A percentile compares a stretch with the other conserved stretches of the same genome.
These are phyloP conservation scores for Clistopyga incitator DNA, from an alignment of 2,888 invertebrate species.

Conservation along the genomic window DNA sequence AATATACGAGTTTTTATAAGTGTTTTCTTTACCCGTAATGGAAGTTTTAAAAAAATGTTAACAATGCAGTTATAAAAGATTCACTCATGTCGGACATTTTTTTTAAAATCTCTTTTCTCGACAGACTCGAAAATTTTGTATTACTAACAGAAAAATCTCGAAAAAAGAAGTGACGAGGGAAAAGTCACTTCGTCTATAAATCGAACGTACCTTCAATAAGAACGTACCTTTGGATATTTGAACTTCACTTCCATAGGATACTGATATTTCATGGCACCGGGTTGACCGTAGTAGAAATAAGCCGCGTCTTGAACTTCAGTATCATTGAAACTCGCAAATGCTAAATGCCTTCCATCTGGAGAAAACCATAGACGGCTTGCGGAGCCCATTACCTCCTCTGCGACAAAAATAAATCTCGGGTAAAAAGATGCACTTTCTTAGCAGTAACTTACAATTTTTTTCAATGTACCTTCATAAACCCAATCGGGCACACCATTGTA, in stretches of 20 bases:
- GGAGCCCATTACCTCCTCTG: slow-evolving; percentile 92
- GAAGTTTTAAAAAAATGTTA: no score
- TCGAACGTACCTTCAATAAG: background rate
- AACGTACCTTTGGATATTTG: slow-evolving; percentile 91
- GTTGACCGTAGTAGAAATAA: slow-evolving; percentile 89
- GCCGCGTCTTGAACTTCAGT: slow-evolving; percentile 88
- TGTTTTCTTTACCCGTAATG: no score
- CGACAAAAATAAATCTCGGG: no score
- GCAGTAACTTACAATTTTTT: slow-evolving; percentile 72
- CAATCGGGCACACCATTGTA: slow-evolving; percentile 96
- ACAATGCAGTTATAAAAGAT: no score
- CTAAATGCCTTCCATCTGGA: slow-evolving; percentile 88
- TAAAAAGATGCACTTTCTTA: slow-evolving; percentile 8
- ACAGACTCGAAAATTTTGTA: no score
- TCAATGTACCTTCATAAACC: slow-evolving; percentile 94
- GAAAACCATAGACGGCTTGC: slow-evolving; percentile 93
- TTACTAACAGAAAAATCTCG: no score
- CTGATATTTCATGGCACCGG: slow-evolving; percentile 86
- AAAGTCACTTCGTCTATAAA: background rate
- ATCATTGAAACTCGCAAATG: slow-evolving; percentile 91
- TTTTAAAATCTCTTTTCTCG: no score
- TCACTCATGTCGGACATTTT: no score
- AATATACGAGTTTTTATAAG: no score
- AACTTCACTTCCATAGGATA: slow-evolving; percentile 89
- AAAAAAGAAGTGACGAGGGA: background rate